These are phyloP conservation scores for Sipha maydis DNA, from an alignment of 2,888 invertebrate genomes.

Conservation along the genomic window DNA sequence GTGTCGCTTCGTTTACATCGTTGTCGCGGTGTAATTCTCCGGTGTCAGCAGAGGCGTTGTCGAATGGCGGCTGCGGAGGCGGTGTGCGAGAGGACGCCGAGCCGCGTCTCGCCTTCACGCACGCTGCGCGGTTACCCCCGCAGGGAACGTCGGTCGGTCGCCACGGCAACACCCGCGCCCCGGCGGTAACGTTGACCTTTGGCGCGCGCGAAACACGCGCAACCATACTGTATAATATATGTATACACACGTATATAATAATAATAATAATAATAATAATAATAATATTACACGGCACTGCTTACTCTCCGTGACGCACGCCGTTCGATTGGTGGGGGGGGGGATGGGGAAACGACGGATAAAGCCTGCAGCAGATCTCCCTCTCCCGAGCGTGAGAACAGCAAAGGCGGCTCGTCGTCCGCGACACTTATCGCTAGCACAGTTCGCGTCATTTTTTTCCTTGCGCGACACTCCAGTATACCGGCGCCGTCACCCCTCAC, in stretches of 20 bases:
- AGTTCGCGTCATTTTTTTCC: too few relatives aligned
- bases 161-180: slow-evolving; percentile 55
- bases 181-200: slow-evolving; percentile 56
- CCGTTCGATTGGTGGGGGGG: background rate
- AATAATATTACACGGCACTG: background rate
- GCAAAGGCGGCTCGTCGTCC: too few relatives aligned
- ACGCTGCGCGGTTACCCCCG: slow-evolving; percentile 15
- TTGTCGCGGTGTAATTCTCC: background rate
- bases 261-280: background rate
- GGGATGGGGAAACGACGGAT: too few relatives aligned
- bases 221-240: background rate
- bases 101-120: slow-evolving; percentile 31
- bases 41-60: slow-evolving; percentile 40
- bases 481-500: too few relatives aligned
- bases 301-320: background rate
- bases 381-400: too few relatives aligned
- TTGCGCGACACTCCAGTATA: too few relatives aligned
- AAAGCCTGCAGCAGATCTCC: too few relatives aligned
- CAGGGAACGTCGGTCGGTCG: slow-evolving; percentile 48
- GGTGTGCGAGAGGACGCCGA: background rate
- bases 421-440: too few relatives aligned
- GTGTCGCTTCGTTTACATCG: background rate
- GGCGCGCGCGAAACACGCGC: slow-evolving; percentile 18
- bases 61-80: background rate
- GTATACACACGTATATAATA: slow-evolving; percentile 5